Conservation (phyloP, 2,113 vertebrate genomes). For the Diphyllodes magnificus region DNA sequence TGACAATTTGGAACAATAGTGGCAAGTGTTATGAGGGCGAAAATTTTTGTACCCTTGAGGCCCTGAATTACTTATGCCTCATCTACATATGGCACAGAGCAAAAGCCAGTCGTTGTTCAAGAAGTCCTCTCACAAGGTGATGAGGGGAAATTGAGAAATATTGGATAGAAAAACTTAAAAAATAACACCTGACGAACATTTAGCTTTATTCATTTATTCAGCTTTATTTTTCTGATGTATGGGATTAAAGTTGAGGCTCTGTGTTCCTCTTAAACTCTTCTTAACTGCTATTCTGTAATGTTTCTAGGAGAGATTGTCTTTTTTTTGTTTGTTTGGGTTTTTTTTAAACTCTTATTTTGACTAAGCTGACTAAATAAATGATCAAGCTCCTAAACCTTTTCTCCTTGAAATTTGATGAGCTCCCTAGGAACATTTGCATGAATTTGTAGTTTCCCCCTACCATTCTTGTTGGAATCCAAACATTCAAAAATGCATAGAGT, state of each 20-base stretch:
- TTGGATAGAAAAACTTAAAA: background rate
- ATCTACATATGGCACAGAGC: background rate
- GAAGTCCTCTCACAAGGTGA: background rate
- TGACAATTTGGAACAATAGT: background rate
- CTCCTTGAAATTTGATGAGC: background rate
- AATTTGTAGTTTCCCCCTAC: background rate
- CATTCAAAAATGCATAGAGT: background rate
- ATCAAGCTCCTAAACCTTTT: background rate
- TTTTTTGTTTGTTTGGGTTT: background rate
- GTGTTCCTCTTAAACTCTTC: background rate
- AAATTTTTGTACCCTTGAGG: background rate
- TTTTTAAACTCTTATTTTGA: background rate
- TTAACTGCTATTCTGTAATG: background rate
- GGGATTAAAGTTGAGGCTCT: background rate
- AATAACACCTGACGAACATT: background rate
- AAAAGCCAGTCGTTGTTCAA: background rate
- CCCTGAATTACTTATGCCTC: background rate
- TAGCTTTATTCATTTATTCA: background rate
- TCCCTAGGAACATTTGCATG: background rate
- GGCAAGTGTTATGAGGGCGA: accelerated
- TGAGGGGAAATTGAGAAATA: background rate
- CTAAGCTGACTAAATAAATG: background rate
- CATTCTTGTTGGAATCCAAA: background rate
- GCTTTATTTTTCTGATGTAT: background rate
- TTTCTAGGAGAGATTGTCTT: background rate